Evolutionary conservation across 2,113 vertebrate genomes (phyloP).

Genomic region (Rattus rattus): DNA sequence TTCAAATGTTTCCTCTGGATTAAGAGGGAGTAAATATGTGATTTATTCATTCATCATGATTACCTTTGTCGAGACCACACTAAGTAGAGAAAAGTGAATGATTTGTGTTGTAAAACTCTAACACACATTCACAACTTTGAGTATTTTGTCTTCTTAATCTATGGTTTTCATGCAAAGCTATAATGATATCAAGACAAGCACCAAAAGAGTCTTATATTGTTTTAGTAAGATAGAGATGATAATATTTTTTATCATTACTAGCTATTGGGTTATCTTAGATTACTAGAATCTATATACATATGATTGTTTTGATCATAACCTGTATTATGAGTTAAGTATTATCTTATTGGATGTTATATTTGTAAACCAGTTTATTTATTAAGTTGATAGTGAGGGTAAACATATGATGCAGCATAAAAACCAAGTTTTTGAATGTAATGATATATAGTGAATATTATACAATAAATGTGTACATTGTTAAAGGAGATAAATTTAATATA

Average conservation of each 20-base stretch:
- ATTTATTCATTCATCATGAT: background rate
- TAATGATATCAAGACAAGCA: background rate
- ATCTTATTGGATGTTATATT: background rate
- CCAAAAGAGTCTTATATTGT: background rate
- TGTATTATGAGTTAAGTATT: background rate
- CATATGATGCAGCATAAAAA: background rate
- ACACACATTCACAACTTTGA: background rate
- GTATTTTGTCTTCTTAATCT: background rate
- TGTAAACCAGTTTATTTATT: background rate
- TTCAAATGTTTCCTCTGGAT: conserved; percentile 15
- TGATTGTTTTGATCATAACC: background rate
- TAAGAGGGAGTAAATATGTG: conserved; percentile 35
- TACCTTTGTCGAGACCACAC: background rate
- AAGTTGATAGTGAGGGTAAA: background rate
- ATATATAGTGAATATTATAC: background rate
- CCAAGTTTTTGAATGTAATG: background rate
- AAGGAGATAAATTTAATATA: background rate
- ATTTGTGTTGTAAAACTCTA: background rate
- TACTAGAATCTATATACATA: background rate
- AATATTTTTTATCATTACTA: background rate
- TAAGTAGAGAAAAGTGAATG: background rate
- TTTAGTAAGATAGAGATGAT: background rate
- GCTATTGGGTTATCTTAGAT: background rate
- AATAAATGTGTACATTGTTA: background rate
- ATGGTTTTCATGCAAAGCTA: background rate